A percentile compares a stretch with the other conserved stretches of the same genome.
phyloP scores from a whole-genome alignment of 2,797 vertebrate genomes.

The Potorous gilbertii region DNA sequence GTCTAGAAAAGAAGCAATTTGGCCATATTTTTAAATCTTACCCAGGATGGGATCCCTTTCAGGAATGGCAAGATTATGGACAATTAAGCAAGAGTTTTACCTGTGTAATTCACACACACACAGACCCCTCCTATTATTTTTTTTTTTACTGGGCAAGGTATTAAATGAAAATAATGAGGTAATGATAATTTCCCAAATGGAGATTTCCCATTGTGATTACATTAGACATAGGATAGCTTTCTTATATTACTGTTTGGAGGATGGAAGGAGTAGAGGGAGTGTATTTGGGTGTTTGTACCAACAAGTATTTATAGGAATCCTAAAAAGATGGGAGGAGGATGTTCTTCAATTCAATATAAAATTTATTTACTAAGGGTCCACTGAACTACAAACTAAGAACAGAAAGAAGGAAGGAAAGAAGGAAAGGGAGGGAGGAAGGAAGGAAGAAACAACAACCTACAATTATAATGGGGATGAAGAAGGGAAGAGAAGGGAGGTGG shows the following conservation, averaged over 20 bases:
- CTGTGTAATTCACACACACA: background rate
- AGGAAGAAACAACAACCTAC: background rate
- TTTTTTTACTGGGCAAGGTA: background rate
- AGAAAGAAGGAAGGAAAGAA: too few relatives aligned
- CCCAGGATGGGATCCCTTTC: background rate
- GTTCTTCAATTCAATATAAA: too few relatives aligned
- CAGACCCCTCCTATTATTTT: background rate
- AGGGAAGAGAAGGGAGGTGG: background rate
- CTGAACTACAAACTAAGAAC: too few relatives aligned
- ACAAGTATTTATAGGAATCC: too few relatives aligned
- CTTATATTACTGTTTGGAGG: too few relatives aligned
- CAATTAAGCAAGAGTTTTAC: background rate
- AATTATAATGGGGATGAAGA: background rate
- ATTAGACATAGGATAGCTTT: too few relatives aligned
- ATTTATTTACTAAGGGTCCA: too few relatives aligned
- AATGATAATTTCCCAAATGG: background rate
- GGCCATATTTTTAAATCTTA: background rate
- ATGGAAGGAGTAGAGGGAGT: too few relatives aligned
- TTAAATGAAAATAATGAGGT: background rate
- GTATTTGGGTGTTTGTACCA: too few relatives aligned
- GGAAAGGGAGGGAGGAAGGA: too few relatives aligned
- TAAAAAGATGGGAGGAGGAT: too few relatives aligned
- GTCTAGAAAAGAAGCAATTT: background rate
- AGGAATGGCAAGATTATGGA: background rate
- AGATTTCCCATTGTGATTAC: too few relatives aligned